Conservation (phyloP, 2,113 vertebrate genomes). For the Hippotragus niger region DNA sequence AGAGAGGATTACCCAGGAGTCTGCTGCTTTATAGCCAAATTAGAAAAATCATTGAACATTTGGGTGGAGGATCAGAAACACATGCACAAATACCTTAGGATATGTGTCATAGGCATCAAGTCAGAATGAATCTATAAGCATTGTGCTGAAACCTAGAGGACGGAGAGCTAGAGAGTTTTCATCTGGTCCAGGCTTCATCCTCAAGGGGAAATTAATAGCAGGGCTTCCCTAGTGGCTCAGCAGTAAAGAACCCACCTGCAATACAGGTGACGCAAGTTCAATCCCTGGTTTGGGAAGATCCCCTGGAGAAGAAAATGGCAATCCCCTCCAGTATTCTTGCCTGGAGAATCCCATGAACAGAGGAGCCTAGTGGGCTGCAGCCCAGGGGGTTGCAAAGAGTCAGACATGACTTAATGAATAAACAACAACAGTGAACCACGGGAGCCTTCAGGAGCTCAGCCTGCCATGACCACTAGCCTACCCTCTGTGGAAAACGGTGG, state of each 20-base stretch:
- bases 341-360: neutral
- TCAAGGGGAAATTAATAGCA: neutral
- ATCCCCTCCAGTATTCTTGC: neutral
- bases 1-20: neutral
- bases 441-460: neutral
- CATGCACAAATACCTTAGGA: neutral
- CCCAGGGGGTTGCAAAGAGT: neutral
- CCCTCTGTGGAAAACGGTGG: neutral
- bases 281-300: neutral
- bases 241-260: neutral
- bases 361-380: neutral
- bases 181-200: neutral
- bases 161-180: neutral
- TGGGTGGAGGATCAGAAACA: neutral
- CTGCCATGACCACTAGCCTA: accelerated
- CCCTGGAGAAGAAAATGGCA: neutral
- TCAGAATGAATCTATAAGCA: neutral
- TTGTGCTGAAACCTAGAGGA: neutral
- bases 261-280: neutral
- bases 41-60: neutral
- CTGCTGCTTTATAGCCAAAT: neutral
- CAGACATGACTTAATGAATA: neutral
- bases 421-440: neutral
- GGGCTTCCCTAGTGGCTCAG: neutral
- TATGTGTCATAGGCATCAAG: neutral